Evolutionary conservation across 1,140 invertebrate genomes (phyloP).

Genomic region (Diabrotica virgifera): DNA sequence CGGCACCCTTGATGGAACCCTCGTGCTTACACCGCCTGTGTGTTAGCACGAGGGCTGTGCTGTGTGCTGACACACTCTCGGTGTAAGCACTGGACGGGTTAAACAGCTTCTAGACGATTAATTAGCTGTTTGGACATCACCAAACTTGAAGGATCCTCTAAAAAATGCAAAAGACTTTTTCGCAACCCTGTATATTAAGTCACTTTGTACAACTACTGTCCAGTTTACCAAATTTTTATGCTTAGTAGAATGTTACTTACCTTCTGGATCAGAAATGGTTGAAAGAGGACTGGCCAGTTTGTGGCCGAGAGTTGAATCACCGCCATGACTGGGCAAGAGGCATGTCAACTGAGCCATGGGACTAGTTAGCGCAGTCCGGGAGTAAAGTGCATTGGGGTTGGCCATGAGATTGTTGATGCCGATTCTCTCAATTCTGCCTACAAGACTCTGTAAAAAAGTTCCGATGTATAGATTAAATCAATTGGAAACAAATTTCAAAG

Average conservation of each 20-base stretch:
- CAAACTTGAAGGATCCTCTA: no score
- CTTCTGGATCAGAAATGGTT: background rate
- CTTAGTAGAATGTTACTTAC: background rate
- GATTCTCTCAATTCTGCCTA: slow-evolving; percentile 68
- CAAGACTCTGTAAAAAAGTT: slow-evolving; percentile 49
- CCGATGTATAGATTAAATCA: background rate
- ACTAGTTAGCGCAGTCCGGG: slow-evolving; percentile 57
- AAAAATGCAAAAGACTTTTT: background rate
- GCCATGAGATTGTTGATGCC: slow-evolving; percentile 66
- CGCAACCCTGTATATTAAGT: background rate
- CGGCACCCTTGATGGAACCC: no score
- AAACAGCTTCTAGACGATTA: no score
- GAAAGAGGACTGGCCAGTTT: slow-evolving; percentile 5
- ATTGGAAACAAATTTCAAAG: no score
- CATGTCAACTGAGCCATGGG: slow-evolving; percentile 74
- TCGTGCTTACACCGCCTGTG: no score
- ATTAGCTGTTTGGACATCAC: no score
- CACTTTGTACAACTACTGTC: background rate
- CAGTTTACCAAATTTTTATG: background rate
- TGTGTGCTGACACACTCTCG: no score
- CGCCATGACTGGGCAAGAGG: slow-evolving; percentile 51
- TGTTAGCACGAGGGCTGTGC: no score
- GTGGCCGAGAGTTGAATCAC: slow-evolving; percentile 21
- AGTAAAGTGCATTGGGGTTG: slow-evolving; percentile 58
- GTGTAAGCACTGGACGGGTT: no score